phyloP scores from a whole-genome alignment of 2,888 invertebrate genomes.

The Rhingia rostrata region DNA sequence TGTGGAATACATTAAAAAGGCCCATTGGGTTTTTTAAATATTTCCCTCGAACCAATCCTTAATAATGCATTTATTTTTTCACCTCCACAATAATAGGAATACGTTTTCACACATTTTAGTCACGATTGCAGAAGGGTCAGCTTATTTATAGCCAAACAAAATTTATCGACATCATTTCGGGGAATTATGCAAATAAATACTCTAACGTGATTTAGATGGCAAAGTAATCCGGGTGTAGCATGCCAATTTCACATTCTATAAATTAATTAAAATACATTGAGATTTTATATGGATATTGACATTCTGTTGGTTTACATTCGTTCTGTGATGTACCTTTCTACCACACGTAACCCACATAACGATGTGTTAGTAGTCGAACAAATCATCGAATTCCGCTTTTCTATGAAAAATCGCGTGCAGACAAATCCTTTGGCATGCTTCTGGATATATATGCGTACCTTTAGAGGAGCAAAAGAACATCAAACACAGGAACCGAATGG shows the following conservation, averaged over 20 bases:
- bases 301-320: not conserved
- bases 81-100: too few relatives aligned
- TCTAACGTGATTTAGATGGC: not conserved
- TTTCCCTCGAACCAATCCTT: too few relatives aligned
- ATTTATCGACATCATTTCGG: too few relatives aligned
- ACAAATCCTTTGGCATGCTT: slow-evolving; percentile 1
- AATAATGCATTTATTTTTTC: too few relatives aligned
- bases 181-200: too few relatives aligned
- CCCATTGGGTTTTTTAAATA: too few relatives aligned
- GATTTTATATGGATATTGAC: not conserved
- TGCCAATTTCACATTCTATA: not conserved
- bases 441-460: too few relatives aligned
- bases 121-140: too few relatives aligned
- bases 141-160: too few relatives aligned
- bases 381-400: slow-evolving; percentile 13
- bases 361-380: slow-evolving; percentile 44
- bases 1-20: too few relatives aligned
- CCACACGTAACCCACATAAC: not conserved
- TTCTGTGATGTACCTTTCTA: not conserved
- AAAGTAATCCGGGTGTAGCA: not conserved
- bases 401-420: slow-evolving; percentile 46
- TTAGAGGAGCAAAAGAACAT: not conserved
- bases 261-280: slow-evolving; percentile 11
- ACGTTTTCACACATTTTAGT: too few relatives aligned
- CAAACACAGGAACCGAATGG: slow-evolving; percentile 2